Conservation (phyloP, 1,140 invertebrate genomes). For the Drosophila trapezifrons region DNA sequence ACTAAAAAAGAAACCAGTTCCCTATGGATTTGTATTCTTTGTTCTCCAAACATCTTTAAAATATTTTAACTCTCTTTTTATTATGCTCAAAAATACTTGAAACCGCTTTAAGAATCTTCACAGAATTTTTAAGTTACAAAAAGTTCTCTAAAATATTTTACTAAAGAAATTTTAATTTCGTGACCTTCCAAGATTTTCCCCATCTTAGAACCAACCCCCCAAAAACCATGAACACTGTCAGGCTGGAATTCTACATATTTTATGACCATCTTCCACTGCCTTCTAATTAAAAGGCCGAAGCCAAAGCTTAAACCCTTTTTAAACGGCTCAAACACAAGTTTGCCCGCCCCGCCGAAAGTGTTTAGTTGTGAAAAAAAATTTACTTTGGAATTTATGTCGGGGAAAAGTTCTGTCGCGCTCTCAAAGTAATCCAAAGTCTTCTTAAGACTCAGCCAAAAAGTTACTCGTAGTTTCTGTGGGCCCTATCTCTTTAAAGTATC, state of each 20-base stretch:
- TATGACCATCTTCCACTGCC: conserved; percentile 19
- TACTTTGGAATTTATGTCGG: conserved; percentile 26
- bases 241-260: conserved; percentile 25
- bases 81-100: too few relatives aligned
- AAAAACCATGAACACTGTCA: background rate
- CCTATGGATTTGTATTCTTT: too few relatives aligned
- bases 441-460: conserved; percentile 37
- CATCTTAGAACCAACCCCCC: background rate
- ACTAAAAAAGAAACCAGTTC: background rate
- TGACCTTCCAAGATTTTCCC: background rate
- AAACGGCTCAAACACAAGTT: conserved; percentile 32
- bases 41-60: too few relatives aligned
- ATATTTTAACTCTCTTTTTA: too few relatives aligned
- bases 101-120: too few relatives aligned
- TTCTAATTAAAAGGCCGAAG: conserved; percentile 47
- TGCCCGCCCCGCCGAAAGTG: conserved; percentile 22
- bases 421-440: conserved; percentile 46
- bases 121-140: too few relatives aligned
- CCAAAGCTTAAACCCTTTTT: conserved; percentile 33
- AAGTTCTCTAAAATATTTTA: too few relatives aligned
- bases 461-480: conserved; percentile 37
- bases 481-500: conserved; percentile 59
- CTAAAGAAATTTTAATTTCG: background rate
- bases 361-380: conserved; percentile 58
- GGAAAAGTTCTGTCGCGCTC: conserved; percentile 45